Evolutionary conservation across 2,113 vertebrate species (phyloP).

Genomic region (Piprites chloris): DNA sequence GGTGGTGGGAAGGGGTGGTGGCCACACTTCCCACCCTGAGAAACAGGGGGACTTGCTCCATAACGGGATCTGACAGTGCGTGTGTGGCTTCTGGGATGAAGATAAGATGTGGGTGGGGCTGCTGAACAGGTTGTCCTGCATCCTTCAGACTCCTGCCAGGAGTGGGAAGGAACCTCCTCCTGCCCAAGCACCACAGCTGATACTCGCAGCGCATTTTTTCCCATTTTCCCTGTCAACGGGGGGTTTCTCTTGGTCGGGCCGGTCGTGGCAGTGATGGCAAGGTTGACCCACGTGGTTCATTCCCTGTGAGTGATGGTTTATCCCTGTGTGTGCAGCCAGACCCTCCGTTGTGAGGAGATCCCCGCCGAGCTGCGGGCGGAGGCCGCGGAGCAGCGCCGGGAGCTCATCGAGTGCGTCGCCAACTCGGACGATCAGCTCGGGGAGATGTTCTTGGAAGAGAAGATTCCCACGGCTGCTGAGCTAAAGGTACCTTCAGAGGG

Average conservation of each 20-base stretch:
- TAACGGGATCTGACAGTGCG: fast-evolving
- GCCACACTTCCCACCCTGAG: background rate
- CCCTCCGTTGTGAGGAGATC: slow-evolving; percentile 82
- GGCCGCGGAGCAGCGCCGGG: slow-evolving; percentile 81
- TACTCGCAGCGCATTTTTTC: fast-evolving
- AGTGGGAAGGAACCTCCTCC: background rate
- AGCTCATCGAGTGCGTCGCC: slow-evolving; percentile 91
- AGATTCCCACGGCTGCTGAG: slow-evolving; percentile 79
- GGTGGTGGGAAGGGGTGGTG: background rate
- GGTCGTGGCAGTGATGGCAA: fast-evolving
- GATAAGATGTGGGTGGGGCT: background rate
- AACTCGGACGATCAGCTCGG: slow-evolving; percentile 89
- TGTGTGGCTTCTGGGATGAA: background rate
- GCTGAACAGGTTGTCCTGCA: background rate
- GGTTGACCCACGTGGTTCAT: fast-evolving
- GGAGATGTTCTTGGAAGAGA: slow-evolving; percentile 94
- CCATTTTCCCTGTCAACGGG: fast-evolving
- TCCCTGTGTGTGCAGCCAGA: slow-evolving; percentile 70
- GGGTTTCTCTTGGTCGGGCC: background rate
- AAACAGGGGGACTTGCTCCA: background rate
- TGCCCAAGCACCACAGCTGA: background rate
- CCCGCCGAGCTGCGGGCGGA: slow-evolving; percentile 81
- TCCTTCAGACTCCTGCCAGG: background rate
- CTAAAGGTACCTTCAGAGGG: slow-evolving; percentile 78
- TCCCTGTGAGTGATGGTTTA: background rate